phyloP scores from a whole-genome alignment of 1,140 invertebrate species.

The Bombus huntii region DNA sequence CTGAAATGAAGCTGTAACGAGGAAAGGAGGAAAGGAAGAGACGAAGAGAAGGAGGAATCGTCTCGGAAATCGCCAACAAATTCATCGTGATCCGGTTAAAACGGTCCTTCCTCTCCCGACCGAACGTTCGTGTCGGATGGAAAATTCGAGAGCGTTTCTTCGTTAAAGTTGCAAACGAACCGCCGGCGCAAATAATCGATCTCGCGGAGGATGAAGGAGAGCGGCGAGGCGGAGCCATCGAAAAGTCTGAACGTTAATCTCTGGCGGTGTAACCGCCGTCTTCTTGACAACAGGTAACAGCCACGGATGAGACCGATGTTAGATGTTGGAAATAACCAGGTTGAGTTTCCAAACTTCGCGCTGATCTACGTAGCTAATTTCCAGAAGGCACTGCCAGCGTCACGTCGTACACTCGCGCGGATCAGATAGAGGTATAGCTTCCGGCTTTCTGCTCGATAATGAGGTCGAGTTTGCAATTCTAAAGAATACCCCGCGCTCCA shows the following conservation, averaged over 20 bases:
- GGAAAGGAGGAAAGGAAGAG: neutral
- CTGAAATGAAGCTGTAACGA: conserved; percentile 17
- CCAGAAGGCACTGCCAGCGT: conserved; percentile 40
- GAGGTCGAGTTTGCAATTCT: conserved; percentile 48
- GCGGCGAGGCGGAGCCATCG: neutral
- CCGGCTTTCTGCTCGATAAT: conserved; percentile 54
- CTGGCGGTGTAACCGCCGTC: neutral
- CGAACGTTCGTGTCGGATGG: neutral
- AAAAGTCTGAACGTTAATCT: conserved; percentile 36
- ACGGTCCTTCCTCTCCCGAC: neutral
- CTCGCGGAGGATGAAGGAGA: neutral
- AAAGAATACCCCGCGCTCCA: conserved; percentile 39
- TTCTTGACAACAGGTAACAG: conserved; percentile 59
- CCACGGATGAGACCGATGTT: conserved; percentile 49
- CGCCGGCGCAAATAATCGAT: neutral
- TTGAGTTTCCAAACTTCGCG: conserved; percentile 61
- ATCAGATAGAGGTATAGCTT: conserved; percentile 43
- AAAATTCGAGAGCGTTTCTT: neutral
- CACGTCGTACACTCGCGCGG: neutral
- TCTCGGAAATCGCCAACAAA: neutral
- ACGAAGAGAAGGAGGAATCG: neutral
- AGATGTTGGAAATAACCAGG: conserved; percentile 43
- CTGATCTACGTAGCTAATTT: conserved; percentile 60
- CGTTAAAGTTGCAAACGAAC: conserved; percentile 1
- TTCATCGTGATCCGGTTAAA: neutral